Evolutionary conservation across 2,797 vertebrate genomes (phyloP).

Genomic region (Sebastes minor): DNA sequence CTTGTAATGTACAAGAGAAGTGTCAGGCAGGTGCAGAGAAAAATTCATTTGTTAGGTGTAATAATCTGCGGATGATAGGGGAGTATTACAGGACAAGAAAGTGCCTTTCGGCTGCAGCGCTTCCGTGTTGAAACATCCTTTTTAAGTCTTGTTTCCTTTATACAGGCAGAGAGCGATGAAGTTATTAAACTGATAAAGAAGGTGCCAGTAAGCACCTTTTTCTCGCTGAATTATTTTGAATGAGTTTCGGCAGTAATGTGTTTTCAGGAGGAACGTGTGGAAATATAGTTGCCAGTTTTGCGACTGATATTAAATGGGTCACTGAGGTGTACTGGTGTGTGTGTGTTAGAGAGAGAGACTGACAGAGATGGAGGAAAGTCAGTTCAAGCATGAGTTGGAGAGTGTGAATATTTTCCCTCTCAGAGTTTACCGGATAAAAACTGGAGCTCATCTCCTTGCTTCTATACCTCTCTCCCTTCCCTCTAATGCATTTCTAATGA

Average conservation of each 20-base stretch:
- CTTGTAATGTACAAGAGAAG: neutral
- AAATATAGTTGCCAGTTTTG: slow-evolving; percentile 43
- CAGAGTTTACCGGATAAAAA: slow-evolving; percentile 56
- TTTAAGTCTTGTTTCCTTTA: neutral
- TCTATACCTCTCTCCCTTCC: slow-evolving; percentile 29
- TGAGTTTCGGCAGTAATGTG: slow-evolving; percentile 35
- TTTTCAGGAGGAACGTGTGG: slow-evolving; percentile 40
- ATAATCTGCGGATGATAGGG: slow-evolving; percentile 10
- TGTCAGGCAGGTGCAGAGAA: neutral
- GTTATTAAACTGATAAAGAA: slow-evolving; percentile 59
- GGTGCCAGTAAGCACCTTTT: slow-evolving; percentile 43
- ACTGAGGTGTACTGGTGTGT: slow-evolving; percentile 32
- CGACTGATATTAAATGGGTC: slow-evolving; percentile 61
- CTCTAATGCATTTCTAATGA: slow-evolving; percentile 75
- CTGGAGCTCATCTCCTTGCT: slow-evolving; percentile 43
- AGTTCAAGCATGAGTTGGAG: slow-evolving; percentile 40
- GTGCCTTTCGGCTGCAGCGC: neutral
- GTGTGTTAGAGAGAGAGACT: neutral
- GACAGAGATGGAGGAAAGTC: neutral
- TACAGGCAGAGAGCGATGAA: slow-evolving; percentile 21
- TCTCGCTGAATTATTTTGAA: slow-evolving; percentile 47
- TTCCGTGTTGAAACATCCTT: slow-evolving; percentile 8
- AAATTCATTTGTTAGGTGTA: neutral
- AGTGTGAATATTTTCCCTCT: slow-evolving; percentile 53
- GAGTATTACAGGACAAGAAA: slow-evolving; percentile 6